Evolutionary conservation across 2,888 invertebrate genomes (phyloP).

Genomic region (Phaedon cochleariae): DNA sequence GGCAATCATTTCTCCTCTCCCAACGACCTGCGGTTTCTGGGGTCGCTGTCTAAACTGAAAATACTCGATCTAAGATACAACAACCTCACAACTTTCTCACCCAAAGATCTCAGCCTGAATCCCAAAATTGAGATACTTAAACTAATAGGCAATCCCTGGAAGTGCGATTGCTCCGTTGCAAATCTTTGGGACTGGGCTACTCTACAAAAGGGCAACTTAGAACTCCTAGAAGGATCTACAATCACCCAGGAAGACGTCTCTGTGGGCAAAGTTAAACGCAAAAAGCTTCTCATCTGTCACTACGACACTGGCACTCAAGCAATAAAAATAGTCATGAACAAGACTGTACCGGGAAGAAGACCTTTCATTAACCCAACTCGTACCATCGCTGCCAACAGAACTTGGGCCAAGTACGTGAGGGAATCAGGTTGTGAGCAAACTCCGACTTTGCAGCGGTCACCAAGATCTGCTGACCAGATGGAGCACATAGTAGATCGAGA

Average conservation of each 20-base stretch:
- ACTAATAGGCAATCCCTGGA: constrained; percentile 74
- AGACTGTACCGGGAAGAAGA: constrained; percentile 65
- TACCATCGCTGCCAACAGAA: constrained; percentile 69
- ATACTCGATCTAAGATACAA: constrained; percentile 72
- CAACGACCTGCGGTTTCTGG: constrained; percentile 67
- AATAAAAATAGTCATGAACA: constrained; percentile 65
- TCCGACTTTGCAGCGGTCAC: constrained; percentile 42
- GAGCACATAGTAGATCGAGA: constrained; percentile 34
- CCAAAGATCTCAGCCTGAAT: constrained; percentile 67
- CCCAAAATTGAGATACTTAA: constrained; percentile 69
- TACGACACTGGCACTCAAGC: constrained; percentile 67
- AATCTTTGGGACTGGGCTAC: constrained; percentile 80
- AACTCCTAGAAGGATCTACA: constrained; percentile 73
- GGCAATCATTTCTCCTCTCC: constrained; percentile 66
- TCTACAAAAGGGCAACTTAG: constrained; percentile 70
- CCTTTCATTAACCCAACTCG: constrained; percentile 68
- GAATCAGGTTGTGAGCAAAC: constrained; percentile 69
- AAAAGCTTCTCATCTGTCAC: constrained; percentile 70
- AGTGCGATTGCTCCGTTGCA: constrained; percentile 74
- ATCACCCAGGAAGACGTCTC: constrained; percentile 70
- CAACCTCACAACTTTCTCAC: constrained; percentile 68
- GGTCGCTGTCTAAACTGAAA: constrained; percentile 66
- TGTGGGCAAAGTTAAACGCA: constrained; percentile 70
- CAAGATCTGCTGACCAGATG: constrained; percentile 43
- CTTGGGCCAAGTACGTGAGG: constrained; percentile 77